Conservation (phyloP, 2,797 vertebrate genomes). For the Pseudotriccus pelzelni region DNA sequence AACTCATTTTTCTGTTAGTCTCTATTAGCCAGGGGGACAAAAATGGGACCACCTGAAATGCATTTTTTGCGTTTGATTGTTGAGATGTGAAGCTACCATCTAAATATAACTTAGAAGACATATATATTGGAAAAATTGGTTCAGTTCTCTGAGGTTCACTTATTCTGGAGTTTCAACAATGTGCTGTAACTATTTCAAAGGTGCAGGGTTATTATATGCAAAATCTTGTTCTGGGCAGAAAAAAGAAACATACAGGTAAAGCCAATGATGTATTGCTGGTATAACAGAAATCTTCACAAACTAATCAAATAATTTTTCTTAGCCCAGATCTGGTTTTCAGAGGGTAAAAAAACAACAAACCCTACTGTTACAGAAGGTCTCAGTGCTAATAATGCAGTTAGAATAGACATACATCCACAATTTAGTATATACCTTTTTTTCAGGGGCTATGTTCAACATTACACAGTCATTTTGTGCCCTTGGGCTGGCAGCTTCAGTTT, state of each 20-base stretch:
- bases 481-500: neutral
- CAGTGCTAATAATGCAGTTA: neutral
- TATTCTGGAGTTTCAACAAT: neutral
- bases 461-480: neutral
- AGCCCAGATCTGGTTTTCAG: neutral
- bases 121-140: rapidly evolving
- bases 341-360: neutral
- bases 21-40: neutral
- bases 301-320: neutral
- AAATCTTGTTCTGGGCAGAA: neutral
- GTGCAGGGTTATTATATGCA: neutral
- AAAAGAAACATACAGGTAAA: neutral
- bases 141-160: neutral
- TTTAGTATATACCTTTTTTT: neutral
- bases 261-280: neutral
- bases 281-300: neutral
- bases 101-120: neutral
- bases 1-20: neutral
- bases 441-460: neutral
- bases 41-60: neutral
- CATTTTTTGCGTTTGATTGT: neutral
- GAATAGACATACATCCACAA: neutral
- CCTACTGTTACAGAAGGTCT: neutral
- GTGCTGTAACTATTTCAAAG: neutral
- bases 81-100: neutral